A percentile compares a stretch with the other conserved stretches of the same genome.
Evolutionary conservation across 2,888 invertebrate species (phyloP).

Genomic region (Anthoptus insignis): DNA sequence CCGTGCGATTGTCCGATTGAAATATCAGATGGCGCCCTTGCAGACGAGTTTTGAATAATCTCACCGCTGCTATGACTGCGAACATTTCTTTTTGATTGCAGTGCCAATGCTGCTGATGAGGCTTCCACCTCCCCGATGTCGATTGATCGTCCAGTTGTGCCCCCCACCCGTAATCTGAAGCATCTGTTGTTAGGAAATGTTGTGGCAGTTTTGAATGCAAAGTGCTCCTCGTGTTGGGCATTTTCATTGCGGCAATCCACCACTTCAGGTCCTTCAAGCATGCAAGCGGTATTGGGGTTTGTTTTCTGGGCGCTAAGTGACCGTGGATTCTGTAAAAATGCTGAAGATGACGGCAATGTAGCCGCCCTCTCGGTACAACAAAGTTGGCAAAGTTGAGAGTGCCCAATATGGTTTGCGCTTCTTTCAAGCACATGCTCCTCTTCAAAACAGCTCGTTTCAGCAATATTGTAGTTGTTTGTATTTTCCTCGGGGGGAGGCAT

Average conservation of each 20-base stretch:
- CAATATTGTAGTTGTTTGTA: not conserved
- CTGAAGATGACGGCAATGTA: slow-evolving; percentile 34
- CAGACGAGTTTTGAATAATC: not conserved
- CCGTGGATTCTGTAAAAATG: not conserved
- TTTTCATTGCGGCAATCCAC: slow-evolving; percentile 23
- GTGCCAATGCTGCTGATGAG: slow-evolving; percentile 33
- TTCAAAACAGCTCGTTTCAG: not conserved
- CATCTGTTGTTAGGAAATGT: slow-evolving; percentile 31
- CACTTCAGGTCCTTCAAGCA: slow-evolving; percentile 22
- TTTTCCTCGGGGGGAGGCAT: not conserved
- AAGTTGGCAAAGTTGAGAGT: slow-evolving; percentile 36
- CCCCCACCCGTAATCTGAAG: slow-evolving; percentile 20
- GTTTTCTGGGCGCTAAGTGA: not conserved
- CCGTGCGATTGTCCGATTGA: slow-evolving; percentile 42
- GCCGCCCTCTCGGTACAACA: slow-evolving; percentile 30
- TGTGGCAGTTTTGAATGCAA: not conserved
- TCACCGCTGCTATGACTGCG: slow-evolving; percentile 15
- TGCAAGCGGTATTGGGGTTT: not conserved
- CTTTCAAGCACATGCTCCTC: not conserved
- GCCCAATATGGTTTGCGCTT: slow-evolving; percentile 30
- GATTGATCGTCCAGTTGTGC: slow-evolving; percentile 26
- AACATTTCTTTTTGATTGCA: slow-evolving; percentile 33
- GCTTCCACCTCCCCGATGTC: slow-evolving; percentile 13
- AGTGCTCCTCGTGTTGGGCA: not conserved
- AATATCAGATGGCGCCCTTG: slow-evolving; percentile 13